Base-by-base conservation (phyloP, 2,797 vertebrate species). In the Poliocrania exsul region DNA sequence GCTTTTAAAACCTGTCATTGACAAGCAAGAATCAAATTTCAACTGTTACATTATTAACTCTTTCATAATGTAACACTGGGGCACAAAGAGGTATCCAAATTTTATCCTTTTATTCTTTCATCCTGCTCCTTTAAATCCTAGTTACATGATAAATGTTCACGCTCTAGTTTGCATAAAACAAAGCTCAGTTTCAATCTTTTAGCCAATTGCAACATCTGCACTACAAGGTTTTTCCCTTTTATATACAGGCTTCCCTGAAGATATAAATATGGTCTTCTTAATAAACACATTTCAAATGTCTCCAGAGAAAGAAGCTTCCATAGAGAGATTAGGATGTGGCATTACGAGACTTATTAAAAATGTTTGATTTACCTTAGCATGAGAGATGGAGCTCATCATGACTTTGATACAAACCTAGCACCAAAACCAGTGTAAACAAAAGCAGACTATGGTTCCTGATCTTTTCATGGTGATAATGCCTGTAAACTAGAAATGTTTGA, bases 141-240 rank as follows among this genome's bases (percentile, higher is more conserved):
- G 85, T 91, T 92, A 93, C 49, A 80, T 31, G 62, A 93, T 77
- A 92, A 94, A 96, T 88, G 50, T 95, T 96, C 92, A 97, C 60
- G 96, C 85, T 96, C 96, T 89, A 92, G 80, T 94, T 95, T 95
- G 82, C 86, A 95, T 94, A 96, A 86, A 97, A 96, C 90, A 97
- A 97, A 96, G 83, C 88, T 96, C 80, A 61, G 42, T 65, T 97
- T 97, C 86, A 88, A 70, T 95, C 78, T 96, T 97, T 96, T 91
- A 97, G 97, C 96, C 96, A 89, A 93, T 82, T 95, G 74, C 62
- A 97, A 95, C 96, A 97, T 97, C 96, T 97, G 94, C 79, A 96
- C 72, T 94, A 94, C 38, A 91, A 97, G 90, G 69, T 80, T 97
- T 96, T 97, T 71, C 60, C 81, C 44, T 92, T 96, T 96, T 95